Evolutionary conservation across 1,140 invertebrate genomes (phyloP).

Genomic region (Heliconius congener): DNA sequence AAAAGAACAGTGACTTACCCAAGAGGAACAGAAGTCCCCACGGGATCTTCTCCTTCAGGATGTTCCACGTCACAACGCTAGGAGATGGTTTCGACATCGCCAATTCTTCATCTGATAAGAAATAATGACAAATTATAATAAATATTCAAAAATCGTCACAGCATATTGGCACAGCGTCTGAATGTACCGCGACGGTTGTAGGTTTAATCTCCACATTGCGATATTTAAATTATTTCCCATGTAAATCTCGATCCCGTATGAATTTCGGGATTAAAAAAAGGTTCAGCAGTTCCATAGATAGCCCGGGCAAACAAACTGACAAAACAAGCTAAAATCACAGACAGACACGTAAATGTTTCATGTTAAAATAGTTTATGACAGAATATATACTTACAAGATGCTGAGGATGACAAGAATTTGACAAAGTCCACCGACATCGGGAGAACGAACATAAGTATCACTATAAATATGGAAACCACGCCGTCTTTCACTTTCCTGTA

Average conservation of each 20-base stretch:
- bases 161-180: too few species aligned
- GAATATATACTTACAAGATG: conserved; percentile 58
- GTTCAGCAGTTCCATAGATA: too few species aligned
- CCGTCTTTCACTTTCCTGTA: conserved; percentile 89
- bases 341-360: too few species aligned
- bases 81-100: conserved; percentile 80
- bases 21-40: conserved; percentile 90
- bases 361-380: too few species aligned
- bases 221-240: too few species aligned
- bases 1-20: conserved; percentile 60
- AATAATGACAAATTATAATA: background rate
- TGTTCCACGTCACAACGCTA: conserved; percentile 89
- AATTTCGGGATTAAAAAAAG: too few species aligned
- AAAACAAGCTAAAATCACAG: too few species aligned
- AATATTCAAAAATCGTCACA: too few species aligned
- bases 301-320: too few species aligned
- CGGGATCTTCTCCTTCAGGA: conserved; percentile 88
- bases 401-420: conserved; percentile 82
- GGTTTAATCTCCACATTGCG: too few species aligned
- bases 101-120: conserved; percentile 80
- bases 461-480: conserved; percentile 90
- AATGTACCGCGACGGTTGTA: too few species aligned
- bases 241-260: too few species aligned
- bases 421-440: conserved; percentile 89
- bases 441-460: conserved; percentile 90